Base-by-base conservation (phyloP, 1,140 invertebrate genomes). In the Kradibia gibbosae region DNA sequence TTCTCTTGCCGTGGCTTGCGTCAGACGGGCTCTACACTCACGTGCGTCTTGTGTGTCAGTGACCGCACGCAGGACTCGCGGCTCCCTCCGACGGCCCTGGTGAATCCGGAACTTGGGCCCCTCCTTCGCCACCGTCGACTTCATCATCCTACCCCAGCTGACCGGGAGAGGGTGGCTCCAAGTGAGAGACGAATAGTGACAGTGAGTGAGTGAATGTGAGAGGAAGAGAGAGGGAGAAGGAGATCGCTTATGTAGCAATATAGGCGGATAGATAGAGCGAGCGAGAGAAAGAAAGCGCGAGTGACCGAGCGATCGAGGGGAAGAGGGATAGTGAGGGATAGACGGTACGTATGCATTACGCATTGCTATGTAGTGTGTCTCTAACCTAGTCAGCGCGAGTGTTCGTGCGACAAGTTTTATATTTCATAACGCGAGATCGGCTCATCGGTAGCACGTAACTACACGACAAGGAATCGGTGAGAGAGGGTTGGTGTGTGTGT, bases 321-420 rank as follows among this genome's bases (percentile, higher is more conserved):
- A 15, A 17, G 39, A 42, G 39, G 17, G 11, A 42, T 3, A 42
- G 22, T 4, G 39, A 42, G 22, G 11, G 39, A 70, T 22, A 11
- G n/a, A 0, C 42, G 10, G 34, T n/a, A 70, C 36, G 22, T 17
- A 8, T 15, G 39, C 67, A 70, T 7, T 39, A 4, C 67, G 5
- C 45, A 25, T 45, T 28, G 36, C 39, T 8, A 42, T 70, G 60
- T 65, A 36, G 28, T 60, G 31, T 36, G 60, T 39, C 62, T 67
- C 62, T 67, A 67, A 67, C 62, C 62, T 39, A 67, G 62, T 67
- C 62, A 22, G 62, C 36, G 62, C 34, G 62, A 67, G 34, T 39
- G 62, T n/a, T 7, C 62, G 34, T 36, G 62, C 62, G 62, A 67
- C 39, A 67, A 39, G 0, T 67, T 8, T 7, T 67, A 53, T 11